Conservation (phyloP, 53 echinoderm and acorn worm species). For the Arbacia lixula region DNA sequence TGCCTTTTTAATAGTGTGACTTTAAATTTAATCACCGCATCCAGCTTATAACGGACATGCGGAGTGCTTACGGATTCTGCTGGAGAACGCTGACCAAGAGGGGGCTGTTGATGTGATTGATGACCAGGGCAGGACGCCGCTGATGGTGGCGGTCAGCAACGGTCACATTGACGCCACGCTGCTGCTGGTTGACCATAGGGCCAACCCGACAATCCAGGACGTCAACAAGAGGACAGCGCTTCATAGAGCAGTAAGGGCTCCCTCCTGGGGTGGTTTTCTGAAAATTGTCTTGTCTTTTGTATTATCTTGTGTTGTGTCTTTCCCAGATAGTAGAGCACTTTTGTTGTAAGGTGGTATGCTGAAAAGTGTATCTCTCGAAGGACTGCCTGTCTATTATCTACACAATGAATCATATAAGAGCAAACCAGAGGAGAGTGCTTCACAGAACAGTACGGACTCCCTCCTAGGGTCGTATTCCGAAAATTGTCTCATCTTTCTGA, state of each 20-base stretch:
- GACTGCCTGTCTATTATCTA: too few relatives aligned
- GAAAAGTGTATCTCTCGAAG: too few relatives aligned
- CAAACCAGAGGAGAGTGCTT: slow-evolving; percentile 83
- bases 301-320: too few relatives aligned
- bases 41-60: slow-evolving; percentile 98
- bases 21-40: neutral
- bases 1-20: too few relatives aligned
- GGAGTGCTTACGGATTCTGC: slow-evolving; percentile 86
- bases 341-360: too few relatives aligned
- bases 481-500: too few relatives aligned
- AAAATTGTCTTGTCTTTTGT: too few relatives aligned
- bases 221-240: slow-evolving; percentile 89
- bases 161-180: slow-evolving; percentile 97
- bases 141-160: slow-evolving; percentile 97
- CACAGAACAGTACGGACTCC: slow-evolving; percentile 95
- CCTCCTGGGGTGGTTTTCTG: too few relatives aligned
- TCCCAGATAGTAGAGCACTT: too few relatives aligned
- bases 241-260: slow-evolving; percentile 94
- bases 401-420: too few relatives aligned
- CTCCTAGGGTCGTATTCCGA: too few relatives aligned
- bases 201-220: slow-evolving; percentile 82
- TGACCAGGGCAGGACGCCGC: slow-evolving; percentile 89
- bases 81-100: slow-evolving; percentile 90
- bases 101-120: slow-evolving; percentile 88
- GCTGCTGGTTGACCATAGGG: slow-evolving; percentile 81